Evolutionary conservation across 64 coral and sea anemone genomes (phyloP).

Genomic region (Pachyseris speciosa): DNA sequence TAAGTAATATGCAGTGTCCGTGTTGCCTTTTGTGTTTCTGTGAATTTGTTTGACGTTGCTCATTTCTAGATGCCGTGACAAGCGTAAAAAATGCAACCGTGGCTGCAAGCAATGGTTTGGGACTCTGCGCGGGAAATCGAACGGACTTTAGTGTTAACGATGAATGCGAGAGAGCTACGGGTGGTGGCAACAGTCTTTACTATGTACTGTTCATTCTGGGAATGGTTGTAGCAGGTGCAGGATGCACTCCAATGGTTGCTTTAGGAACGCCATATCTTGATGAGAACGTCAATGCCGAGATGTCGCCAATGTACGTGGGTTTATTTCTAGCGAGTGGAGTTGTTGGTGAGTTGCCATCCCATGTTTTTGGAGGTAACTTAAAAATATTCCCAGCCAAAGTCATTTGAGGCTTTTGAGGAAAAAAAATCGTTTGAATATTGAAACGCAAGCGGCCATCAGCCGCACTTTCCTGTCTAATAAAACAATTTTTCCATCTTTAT

Average conservation of each 20-base stretch:
- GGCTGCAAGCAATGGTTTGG: not conserved
- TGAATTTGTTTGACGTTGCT: not conserved
- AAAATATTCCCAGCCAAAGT: too few relatives aligned
- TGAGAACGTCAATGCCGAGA: conserved; percentile 71
- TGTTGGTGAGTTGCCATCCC: conserved; percentile 54
- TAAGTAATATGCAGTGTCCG: too few relatives aligned
- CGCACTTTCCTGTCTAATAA: too few relatives aligned
- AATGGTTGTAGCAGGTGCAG: conserved; percentile 70
- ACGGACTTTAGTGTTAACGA: not conserved
- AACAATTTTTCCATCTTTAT: too few relatives aligned
- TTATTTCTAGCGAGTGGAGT: conserved; percentile 57
- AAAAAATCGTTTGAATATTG: too few relatives aligned
- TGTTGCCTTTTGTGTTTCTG: not conserved
- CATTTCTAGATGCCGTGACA: not conserved
- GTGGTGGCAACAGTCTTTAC: conserved; percentile 12
- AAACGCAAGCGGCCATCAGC: too few relatives aligned
- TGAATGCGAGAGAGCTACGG: not conserved
- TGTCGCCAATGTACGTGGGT: conserved; percentile 75
- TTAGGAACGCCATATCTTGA: conserved; percentile 81
- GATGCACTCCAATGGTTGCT: conserved; percentile 60
- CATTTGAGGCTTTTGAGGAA: too few relatives aligned
- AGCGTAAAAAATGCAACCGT: not conserved
- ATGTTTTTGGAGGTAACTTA: too few relatives aligned
- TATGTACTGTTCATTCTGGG: conserved; percentile 64
- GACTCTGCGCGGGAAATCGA: not conserved